Conservation (phyloP, 2,888 invertebrate species). For the Ryuthela nishihirai region DNA sequence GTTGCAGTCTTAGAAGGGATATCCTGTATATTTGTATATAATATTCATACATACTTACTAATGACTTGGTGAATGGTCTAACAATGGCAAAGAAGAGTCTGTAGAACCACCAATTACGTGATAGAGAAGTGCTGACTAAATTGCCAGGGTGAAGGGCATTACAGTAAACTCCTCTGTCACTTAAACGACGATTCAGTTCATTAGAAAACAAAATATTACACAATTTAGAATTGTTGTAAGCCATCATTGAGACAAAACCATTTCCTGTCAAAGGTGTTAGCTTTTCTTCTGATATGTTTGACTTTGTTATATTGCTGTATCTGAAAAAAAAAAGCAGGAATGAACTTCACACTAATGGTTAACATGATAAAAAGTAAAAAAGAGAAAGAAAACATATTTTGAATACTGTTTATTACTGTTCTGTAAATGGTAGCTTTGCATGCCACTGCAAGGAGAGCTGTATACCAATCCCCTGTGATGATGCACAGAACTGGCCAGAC, state of each 20-base stretch:
- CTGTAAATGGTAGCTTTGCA: too few species aligned
- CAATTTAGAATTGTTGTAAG: slow-evolving; percentile 86
- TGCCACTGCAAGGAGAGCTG: too few species aligned
- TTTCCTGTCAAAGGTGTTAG: slow-evolving; percentile 64
- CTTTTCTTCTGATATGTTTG: slow-evolving; percentile 50
- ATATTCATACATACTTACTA: slow-evolving; percentile 59
- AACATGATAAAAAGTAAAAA: too few species aligned
- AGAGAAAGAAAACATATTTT: too few species aligned
- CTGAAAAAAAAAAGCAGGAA: slow-evolving; percentile 12
- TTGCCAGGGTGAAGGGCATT: slow-evolving; percentile 89
- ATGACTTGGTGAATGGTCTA: slow-evolving; percentile 88
- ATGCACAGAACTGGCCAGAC: too few species aligned
- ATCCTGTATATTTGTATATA: too few species aligned
- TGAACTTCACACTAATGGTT: too few species aligned
- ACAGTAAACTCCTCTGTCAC: slow-evolving; percentile 64
- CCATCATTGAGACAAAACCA: slow-evolving; percentile 72
- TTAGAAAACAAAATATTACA: slow-evolving; percentile 79
- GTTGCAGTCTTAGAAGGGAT: too few species aligned
- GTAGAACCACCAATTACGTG: slow-evolving; percentile 81
- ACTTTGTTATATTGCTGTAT: slow-evolving; percentile 51
- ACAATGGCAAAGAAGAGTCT: slow-evolving; percentile 71
- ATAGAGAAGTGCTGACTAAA: slow-evolving; percentile 73
- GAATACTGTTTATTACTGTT: too few species aligned
- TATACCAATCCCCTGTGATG: too few species aligned
- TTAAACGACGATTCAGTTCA: slow-evolving; percentile 70